These are phyloP conservation scores for Sebastes cheni DNA, from an alignment of 2,797 vertebrate genomes.

Conservation along the genomic window DNA sequence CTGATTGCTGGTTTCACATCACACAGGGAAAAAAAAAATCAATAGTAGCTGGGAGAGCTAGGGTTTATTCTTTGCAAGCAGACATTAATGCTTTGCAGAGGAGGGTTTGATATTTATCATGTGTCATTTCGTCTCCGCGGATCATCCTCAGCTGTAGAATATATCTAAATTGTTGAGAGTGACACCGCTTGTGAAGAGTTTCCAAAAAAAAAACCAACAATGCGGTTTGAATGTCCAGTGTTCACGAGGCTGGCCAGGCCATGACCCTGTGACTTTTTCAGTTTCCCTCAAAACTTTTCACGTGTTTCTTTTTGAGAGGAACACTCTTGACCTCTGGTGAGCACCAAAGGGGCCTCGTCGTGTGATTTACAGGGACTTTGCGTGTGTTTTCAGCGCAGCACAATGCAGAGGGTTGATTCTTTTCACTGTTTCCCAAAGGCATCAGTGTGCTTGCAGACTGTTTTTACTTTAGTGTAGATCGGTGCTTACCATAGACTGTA, in stretches of 20 bases:
- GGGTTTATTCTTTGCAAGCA: conserved; percentile 81
- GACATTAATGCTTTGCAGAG: conserved; percentile 80
- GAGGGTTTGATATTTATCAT: conserved; percentile 73
- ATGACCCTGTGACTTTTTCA: conserved; percentile 24
- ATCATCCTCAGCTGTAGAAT: conserved; percentile 45
- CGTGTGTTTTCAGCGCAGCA: conserved; percentile 1
- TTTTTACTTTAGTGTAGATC: neutral
- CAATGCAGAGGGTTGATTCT: conserved; percentile 8
- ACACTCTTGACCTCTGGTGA: conserved; percentile 29
- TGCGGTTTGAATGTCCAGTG: conserved; percentile 8
- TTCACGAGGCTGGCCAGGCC: neutral
- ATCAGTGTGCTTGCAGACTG: neutral
- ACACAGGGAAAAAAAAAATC: conserved; percentile 81
- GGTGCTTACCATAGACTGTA: no score
- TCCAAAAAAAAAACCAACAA: conserved; percentile 7
- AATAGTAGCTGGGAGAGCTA: conserved; percentile 82
- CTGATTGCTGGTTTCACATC: conserved; percentile 90
- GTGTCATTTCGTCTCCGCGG: conserved; percentile 66
- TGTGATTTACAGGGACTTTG: conserved; percentile 43
- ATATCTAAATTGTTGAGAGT: conserved; percentile 39
- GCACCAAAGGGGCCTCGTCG: conserved; percentile 19
- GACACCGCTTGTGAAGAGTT: conserved; percentile 11
- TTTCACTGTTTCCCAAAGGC: neutral
- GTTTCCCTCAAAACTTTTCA: conserved; percentile 32
- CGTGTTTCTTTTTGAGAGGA: conserved; percentile 28